Evolutionary conservation across 2,797 vertebrate species (phyloP).

Genomic region (Dendrocincla fuliginosa): DNA sequence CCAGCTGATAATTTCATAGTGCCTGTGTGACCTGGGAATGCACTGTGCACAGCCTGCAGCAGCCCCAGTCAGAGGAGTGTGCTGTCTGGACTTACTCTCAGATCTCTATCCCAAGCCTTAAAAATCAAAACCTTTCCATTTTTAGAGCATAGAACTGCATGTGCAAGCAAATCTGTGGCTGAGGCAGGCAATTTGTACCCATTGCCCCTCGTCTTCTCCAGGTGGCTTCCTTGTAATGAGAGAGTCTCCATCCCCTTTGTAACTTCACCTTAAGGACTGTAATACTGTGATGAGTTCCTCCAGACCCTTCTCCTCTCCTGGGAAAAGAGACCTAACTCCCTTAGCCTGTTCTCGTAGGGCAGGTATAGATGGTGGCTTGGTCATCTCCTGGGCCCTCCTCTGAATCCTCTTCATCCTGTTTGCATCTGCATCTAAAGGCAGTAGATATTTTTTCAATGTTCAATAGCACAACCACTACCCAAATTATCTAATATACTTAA

Average conservation of each 20-base stretch:
- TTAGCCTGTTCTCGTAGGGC: not conserved
- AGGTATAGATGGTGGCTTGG: not conserved
- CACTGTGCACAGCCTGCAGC: not conserved
- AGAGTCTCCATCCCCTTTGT: not conserved
- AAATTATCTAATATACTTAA: not conserved
- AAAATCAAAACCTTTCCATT: not conserved
- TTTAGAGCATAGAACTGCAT: not conserved
- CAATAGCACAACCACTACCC: not conserved
- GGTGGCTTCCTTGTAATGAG: not conserved
- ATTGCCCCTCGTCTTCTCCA: not conserved
- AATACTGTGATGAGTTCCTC: not conserved
- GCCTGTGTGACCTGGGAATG: not conserved
- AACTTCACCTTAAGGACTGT: not conserved
- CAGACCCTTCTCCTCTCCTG: not conserved
- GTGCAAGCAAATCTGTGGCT: not conserved
- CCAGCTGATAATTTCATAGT: not conserved
- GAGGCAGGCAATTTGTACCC: not conserved
- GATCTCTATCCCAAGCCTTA: not conserved
- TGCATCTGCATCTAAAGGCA: not conserved
- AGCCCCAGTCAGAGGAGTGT: not conserved
- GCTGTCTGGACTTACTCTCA: not conserved
- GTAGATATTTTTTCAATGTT: not conserved
- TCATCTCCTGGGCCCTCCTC: not conserved
- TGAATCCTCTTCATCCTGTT: not conserved
- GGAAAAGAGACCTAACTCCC: not conserved